These are phyloP conservation scores for Neoniphon sammara DNA, from an alignment of 2,797 vertebrate genomes.

Conservation along the genomic window DNA sequence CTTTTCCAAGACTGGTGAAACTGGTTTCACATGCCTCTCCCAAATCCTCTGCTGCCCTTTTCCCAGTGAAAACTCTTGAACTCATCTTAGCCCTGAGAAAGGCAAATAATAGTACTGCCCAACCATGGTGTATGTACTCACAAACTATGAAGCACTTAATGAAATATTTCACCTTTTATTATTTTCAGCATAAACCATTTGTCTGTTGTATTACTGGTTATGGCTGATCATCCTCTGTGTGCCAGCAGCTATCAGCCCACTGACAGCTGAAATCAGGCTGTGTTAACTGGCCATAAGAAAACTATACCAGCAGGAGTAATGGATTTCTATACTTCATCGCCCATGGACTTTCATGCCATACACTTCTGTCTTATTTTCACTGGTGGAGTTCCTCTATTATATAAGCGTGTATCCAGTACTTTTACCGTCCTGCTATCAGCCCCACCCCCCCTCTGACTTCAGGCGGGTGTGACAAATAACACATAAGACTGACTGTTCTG, in stretches of 20 bases:
- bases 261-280: conserved; percentile 29
- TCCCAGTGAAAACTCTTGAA: conserved; percentile 1
- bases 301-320: conserved; percentile 56
- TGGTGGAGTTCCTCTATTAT: conserved; percentile 13
- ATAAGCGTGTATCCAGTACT: conserved; percentile 22
- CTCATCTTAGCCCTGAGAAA: background rate
- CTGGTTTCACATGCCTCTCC: conserved; percentile 34
- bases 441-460: background rate
- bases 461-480: background rate
- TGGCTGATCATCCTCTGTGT: conserved; percentile 35
- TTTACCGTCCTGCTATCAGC: conserved; percentile 5
- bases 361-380: conserved; percentile 15
- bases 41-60: conserved; percentile 21
- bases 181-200: conserved; percentile 16
- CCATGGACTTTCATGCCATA: conserved; percentile 23
- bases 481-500: background rate
- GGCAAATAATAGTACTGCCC: too few species aligned
- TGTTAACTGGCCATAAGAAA: conserved; percentile 50
- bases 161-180: conserved; percentile 22
- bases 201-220: conserved; percentile 19
- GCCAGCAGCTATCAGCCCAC: background rate
- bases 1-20: conserved; percentile 17
- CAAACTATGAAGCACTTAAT: background rate
- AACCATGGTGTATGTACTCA: too few species aligned
- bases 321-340: conserved; percentile 51